Evolutionary conservation across 2,888 invertebrate genomes (phyloP).

Genomic region (Netelia melanura): DNA sequence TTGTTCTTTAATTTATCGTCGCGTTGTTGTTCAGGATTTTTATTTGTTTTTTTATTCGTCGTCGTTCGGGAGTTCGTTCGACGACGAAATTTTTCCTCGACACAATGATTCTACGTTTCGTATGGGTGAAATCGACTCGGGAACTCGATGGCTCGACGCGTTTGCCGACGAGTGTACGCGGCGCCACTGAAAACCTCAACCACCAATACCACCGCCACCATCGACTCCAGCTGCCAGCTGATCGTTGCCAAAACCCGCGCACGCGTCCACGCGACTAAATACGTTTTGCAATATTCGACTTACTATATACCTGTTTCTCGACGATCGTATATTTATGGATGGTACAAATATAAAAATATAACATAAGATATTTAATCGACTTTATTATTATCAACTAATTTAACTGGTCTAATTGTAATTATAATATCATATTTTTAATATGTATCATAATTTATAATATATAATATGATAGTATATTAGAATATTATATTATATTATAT

Average conservation of each 20-base stretch:
- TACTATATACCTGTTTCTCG: not conserved
- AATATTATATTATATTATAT: no score
- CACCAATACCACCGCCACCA: conserved; percentile 66
- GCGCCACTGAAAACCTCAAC: conserved; percentile 72
- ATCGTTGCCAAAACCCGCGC: conserved; percentile 82
- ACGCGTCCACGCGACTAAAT: conserved; percentile 75
- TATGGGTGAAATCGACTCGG: conserved; percentile 22
- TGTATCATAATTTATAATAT: no score
- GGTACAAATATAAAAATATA: no score
- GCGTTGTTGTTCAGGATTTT: not conserved
- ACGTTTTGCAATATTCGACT: not conserved
- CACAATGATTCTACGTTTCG: not conserved
- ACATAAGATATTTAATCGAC: no score
- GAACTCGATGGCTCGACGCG: conserved; percentile 50
- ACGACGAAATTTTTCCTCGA: conserved; percentile 6
- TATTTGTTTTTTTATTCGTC: not conserved
- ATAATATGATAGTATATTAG: no score
- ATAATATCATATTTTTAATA: no score
- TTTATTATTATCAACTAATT: no score
- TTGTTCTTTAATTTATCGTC: not conserved
- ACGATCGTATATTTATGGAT: not conserved
- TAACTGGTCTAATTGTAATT: no score
- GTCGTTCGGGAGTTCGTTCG: not conserved
- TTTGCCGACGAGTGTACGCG: conserved; percentile 72
- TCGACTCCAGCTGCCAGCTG: conserved; percentile 79